Conservation (phyloP, 2,888 invertebrate genomes). For the Ganaspis brasiliensis region DNA sequence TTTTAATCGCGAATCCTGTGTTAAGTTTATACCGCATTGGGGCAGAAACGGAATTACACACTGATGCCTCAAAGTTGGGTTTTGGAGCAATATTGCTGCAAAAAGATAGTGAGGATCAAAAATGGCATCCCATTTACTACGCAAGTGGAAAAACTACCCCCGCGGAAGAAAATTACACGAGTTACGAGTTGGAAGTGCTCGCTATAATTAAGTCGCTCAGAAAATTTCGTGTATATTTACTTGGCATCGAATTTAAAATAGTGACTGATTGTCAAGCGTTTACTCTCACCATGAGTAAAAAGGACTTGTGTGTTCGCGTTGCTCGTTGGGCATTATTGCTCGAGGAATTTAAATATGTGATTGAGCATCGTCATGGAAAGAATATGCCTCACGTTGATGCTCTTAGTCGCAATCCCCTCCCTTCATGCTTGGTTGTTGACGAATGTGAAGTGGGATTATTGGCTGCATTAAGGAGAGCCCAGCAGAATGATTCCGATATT, state of each 20-base stretch:
- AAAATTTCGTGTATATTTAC: constrained; percentile 64
- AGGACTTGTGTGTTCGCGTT: constrained; percentile 48
- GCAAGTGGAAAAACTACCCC: constrained; percentile 59
- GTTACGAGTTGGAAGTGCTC: constrained; percentile 51
- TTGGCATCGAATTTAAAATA: constrained; percentile 48
- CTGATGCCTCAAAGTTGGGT: constrained; percentile 51
- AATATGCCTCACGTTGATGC: constrained; percentile 49
- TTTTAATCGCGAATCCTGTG: constrained; percentile 43
- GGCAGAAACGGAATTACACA: constrained; percentile 54
- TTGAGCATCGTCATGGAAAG: constrained; percentile 48
- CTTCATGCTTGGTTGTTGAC: neutral
- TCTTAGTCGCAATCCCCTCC: constrained; percentile 42
- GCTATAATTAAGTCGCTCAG: constrained; percentile 51
- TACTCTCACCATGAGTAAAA: constrained; percentile 46
- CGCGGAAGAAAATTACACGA: constrained; percentile 46
- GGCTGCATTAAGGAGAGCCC: constrained; percentile 26
- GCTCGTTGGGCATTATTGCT: constrained; percentile 50
- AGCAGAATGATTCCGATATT: constrained; percentile 1
- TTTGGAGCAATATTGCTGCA: constrained; percentile 52
- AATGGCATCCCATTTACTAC: constrained; percentile 50
- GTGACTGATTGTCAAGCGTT: constrained; percentile 50
- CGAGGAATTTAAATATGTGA: constrained; percentile 44
- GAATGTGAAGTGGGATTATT: constrained; percentile 33
- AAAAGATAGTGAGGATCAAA: constrained; percentile 39
- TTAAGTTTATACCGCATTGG: constrained; percentile 51